Evolutionary conservation across 2,888 invertebrate genomes (phyloP).

Genomic region (Napeogenes inachia): DNA sequence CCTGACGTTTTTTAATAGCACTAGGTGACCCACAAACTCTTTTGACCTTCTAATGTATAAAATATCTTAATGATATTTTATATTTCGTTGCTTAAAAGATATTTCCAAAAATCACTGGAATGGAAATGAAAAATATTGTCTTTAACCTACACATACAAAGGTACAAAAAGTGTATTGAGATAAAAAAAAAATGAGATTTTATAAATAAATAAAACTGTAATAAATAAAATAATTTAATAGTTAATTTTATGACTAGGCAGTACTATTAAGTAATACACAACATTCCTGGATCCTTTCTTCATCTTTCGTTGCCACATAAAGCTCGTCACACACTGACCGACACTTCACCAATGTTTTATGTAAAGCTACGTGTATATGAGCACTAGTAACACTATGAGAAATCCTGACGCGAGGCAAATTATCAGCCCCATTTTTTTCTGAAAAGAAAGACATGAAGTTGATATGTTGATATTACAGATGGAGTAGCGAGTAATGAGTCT

Average conservation of each 20-base stretch:
- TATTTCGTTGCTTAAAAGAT: too few species aligned
- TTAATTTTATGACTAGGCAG: slow-evolving; percentile 14
- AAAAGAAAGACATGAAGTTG: slow-evolving; percentile 8
- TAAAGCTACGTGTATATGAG: slow-evolving; percentile 47
- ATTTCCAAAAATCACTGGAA: too few species aligned
- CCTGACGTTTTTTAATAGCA: too few species aligned
- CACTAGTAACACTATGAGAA: slow-evolving; percentile 58
- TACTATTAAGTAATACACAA: slow-evolving; percentile 7
- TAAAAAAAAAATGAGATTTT: too few species aligned
- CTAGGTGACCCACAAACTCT: too few species aligned
- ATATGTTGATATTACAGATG: not conserved
- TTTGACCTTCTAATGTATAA: too few species aligned
- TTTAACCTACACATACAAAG: too few species aligned
- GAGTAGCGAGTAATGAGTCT: not conserved
- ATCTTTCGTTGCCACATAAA: slow-evolving; percentile 4
- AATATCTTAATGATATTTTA: too few species aligned
- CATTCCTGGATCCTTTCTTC: slow-evolving; percentile 16
- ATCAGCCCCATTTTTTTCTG: slow-evolving; percentile 64
- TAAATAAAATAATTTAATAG: slow-evolving; percentile 1
- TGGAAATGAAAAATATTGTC: too few species aligned
- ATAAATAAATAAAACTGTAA: not conserved
- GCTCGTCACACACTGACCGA: not conserved
- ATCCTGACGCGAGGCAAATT: slow-evolving; percentile 55
- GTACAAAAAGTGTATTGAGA: too few species aligned
- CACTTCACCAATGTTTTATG: slow-evolving; percentile 9